Conservation (phyloP, 2,113 vertebrate genomes). For the Ceuthmochares aereus region DNA sequence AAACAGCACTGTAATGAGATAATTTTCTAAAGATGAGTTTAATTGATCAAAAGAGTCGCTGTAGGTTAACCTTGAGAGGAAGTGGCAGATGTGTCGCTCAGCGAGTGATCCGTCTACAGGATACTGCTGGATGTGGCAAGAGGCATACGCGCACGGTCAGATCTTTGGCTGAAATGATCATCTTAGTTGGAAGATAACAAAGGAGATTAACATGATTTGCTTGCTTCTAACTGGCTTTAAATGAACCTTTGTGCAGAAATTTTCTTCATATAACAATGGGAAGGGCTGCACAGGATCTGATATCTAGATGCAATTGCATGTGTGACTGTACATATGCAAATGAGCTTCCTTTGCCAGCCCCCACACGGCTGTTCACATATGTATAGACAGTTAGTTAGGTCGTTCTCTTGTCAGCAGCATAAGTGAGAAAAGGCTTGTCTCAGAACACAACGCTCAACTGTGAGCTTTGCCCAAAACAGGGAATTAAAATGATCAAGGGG, state of each 20-base stretch:
- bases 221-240: background rate
- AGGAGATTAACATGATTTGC: background rate
- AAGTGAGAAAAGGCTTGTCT: background rate
- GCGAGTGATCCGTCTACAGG: background rate
- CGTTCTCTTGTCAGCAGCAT: background rate
- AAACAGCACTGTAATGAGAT: background rate
- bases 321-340: background rate
- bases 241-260: background rate
- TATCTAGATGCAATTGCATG: background rate
- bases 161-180: background rate
- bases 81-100: background rate
- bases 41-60: background rate
- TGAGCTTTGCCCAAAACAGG: background rate
- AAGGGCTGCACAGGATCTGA: background rate
- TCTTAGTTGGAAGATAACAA: background rate
- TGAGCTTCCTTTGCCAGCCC: slow-evolving; percentile 27
- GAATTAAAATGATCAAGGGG: background rate
- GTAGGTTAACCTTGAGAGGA: background rate
- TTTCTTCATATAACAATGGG: background rate
- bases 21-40: background rate
- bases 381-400: background rate
- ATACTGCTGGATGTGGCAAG: background rate
- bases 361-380: background rate
- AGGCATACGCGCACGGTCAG: accelerated
- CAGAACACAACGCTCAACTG: background rate